Percentiles rank a stretch among this genome's conserved stretches.
Evolutionary conservation across 2,797 vertebrate genomes (phyloP).

Genomic region (Dendrocincla fuliginosa): DNA sequence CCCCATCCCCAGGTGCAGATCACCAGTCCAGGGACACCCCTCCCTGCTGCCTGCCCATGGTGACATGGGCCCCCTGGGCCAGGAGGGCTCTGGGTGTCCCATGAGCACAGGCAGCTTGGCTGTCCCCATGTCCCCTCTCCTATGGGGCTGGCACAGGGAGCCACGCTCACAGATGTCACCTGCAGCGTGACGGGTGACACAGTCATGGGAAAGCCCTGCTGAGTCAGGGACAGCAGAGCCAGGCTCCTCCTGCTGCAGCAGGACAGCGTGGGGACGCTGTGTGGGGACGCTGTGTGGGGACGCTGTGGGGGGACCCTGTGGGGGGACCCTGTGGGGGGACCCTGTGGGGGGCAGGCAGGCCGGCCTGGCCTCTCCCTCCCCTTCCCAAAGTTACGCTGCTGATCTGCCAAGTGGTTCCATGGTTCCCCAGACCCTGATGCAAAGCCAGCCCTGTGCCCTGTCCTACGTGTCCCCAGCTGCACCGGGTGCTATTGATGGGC

Average conservation of each 20-base stretch:
- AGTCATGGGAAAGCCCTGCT: background rate
- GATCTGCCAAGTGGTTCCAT: fast-evolving
- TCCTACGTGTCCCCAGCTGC: background rate
- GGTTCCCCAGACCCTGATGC: fast-evolving
- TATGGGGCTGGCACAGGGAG: background rate
- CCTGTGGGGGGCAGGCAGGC: background rate
- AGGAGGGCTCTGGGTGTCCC: background rate
- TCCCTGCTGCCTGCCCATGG: fast-evolving
- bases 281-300: background rate
- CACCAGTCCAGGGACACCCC: background rate
- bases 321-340: background rate
- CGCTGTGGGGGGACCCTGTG: background rate
- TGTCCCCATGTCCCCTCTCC: background rate
- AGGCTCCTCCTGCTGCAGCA: background rate
- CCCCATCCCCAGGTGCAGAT: background rate
- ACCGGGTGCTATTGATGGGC: background rate
- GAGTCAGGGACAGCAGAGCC: background rate
- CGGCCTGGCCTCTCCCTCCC: background rate
- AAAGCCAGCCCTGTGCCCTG: background rate
- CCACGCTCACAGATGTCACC: background rate
- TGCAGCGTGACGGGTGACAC: background rate
- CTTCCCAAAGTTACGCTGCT: background rate
- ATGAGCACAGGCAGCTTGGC: fast-evolving
- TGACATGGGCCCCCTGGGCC: background rate
- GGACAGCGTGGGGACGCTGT: background rate